Evolutionary conservation across 2,888 invertebrate genomes (phyloP).

Genomic region (Scrobipalpa costella): DNA sequence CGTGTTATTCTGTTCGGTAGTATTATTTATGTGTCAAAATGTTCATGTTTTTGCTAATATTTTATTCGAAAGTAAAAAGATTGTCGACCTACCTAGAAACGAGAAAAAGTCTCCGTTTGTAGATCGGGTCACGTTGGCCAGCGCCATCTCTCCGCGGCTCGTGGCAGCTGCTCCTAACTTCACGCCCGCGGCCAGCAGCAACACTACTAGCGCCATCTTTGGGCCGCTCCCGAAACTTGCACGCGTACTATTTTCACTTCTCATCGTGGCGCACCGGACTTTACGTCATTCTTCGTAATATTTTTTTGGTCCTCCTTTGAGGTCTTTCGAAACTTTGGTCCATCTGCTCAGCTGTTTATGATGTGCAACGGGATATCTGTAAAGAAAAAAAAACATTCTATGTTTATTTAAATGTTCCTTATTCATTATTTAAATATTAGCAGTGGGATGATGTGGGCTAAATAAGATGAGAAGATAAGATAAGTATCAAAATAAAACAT

Average conservation of each 20-base stretch:
- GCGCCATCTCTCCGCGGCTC: conserved; percentile 59
- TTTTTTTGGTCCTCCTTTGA: conserved; percentile 15
- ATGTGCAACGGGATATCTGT: conserved; percentile 3
- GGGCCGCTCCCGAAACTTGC: conserved; percentile 35
- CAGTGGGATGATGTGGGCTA: too few species aligned
- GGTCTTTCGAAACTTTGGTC: conserved; percentile 16
- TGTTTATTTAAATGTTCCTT: too few species aligned
- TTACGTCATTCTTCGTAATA: conserved; percentile 42
- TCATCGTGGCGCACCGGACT: conserved; percentile 24
- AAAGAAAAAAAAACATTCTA: background rate
- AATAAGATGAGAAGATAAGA: too few species aligned
- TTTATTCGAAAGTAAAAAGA: background rate
- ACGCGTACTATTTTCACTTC: conserved; percentile 28
- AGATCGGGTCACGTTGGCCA: conserved; percentile 79
- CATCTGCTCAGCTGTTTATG: conserved; percentile 19
- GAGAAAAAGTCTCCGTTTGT: conserved; percentile 83
- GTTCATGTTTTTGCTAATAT: background rate
- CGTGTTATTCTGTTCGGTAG: too few species aligned
- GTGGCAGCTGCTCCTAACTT: conserved; percentile 40
- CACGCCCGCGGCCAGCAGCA: conserved; percentile 45
- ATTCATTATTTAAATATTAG: too few species aligned
- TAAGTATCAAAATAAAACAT: too few species aligned
- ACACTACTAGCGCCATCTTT: conserved; percentile 61
- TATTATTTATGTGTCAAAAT: too few species aligned
- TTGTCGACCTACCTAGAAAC: conserved; percentile 66